Base-by-base conservation (phyloP, 1,140 invertebrate genomes). In the Tenebrio molitor region DNA sequence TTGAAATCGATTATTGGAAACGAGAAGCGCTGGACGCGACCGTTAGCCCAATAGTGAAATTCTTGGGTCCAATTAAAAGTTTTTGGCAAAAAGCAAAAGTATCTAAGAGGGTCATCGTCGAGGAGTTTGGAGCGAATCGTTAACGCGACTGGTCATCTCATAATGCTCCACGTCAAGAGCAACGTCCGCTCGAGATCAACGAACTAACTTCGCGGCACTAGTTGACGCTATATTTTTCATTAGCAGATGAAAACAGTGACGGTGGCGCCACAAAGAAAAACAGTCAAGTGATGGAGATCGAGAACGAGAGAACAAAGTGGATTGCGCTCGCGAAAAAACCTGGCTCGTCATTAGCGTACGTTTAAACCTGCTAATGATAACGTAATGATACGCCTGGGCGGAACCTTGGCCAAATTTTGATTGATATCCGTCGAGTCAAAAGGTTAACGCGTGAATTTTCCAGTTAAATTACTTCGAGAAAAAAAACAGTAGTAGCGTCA, bases 131-230 rank as follows among this genome's bases (percentile, higher is more conserved):
- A 39, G 19, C 16, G 46, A 53, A 53, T 53, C 12, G 21, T 58
- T 58, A 25, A 14, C 50, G 14, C 46, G 39, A 65, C 19, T 66
- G 64, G 64, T 44, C 64, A 66, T 41, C 64, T 66, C 65, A 68
- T 68, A 68, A 29, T 25, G 46, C 68, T 70, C 39, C 63, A 42
- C 68, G 68, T 50, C 25, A 76, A 78, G 76, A 78, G 71, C 76
- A 78, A 78, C 58, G 76, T 53, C 76, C 76, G 75, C 72, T 53
- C 36, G 74, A 78, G 76, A 78, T 70, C 76, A 73, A 72, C 71
- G 76, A 76, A 76, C 75, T 64, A 69, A 74, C 36, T 69, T 46
- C 36, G 17, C 62, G 58, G 46, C 34, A 44, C 16, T 63, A 39
- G 58, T 72, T 72, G 73, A 74, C 73, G 50, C 46, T 21, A 58